Evolutionary conservation across 1,140 invertebrate species (phyloP).

Genomic region (Sinonovacula constricta): DNA sequence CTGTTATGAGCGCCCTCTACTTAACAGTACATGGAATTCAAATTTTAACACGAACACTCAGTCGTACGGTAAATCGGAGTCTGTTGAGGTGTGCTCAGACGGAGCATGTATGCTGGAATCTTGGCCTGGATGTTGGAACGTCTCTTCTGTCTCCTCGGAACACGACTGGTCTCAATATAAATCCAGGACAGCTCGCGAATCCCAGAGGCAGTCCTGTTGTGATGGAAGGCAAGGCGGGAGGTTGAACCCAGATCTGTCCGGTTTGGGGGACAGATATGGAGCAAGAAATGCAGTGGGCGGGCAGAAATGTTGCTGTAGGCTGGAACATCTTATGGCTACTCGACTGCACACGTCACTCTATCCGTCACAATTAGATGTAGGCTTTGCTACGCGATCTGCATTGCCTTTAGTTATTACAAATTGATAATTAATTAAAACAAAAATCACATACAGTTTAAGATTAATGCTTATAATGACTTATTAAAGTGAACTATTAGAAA

Average conservation of each 20-base stretch:
- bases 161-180: slow-evolving; percentile 24
- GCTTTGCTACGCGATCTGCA: not conserved
- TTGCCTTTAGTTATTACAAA: not conserved
- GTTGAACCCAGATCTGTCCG: not conserved
- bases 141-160: slow-evolving; percentile 22
- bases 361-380: not conserved
- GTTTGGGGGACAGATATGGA: not conserved
- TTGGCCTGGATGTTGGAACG: slow-evolving; percentile 40
- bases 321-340: not conserved
- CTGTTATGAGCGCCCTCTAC: not conserved
- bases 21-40: not conserved
- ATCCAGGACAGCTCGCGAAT: not conserved
- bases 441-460: no score
- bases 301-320: not conserved
- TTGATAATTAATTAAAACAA: no score
- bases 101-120: slow-evolving; percentile 33
- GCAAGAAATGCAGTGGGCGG: not conserved
- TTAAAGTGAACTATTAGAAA: no score
- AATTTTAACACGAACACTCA: not conserved
- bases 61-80: not conserved
- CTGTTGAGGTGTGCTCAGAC: slow-evolving; percentile 23
- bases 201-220: not conserved
- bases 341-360: not conserved
- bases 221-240: no score
- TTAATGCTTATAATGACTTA: no score